These are phyloP conservation scores for Carettochelys insculpta DNA, from an alignment of 2,113 vertebrate genomes.

Conservation along the genomic window DNA sequence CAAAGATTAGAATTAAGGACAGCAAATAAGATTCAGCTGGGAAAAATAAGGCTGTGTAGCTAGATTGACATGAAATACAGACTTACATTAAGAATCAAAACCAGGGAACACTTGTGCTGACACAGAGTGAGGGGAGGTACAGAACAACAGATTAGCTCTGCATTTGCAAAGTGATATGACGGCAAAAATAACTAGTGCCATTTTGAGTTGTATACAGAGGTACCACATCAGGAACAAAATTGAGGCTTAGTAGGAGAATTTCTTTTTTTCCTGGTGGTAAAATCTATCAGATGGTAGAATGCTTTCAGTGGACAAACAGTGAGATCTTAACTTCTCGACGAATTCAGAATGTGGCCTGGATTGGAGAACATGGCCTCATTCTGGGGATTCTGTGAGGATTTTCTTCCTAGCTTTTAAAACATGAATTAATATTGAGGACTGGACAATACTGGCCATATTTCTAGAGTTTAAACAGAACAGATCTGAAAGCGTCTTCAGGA, in stretches of 20 bases:
- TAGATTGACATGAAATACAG: not conserved
- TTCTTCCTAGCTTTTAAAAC: not conserved
- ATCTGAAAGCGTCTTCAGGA: not conserved
- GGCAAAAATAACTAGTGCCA: not conserved
- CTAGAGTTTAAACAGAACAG: not conserved
- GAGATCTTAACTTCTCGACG: not conserved
- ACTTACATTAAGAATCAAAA: not conserved
- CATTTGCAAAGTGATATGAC: not conserved
- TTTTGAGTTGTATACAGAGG: not conserved
- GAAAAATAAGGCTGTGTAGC: not conserved
- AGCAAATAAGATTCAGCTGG: not conserved
- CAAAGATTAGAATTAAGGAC: not conserved
- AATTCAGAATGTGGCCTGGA: not conserved
- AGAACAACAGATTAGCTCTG: not conserved
- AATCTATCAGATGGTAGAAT: not conserved
- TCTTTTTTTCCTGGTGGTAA: not conserved
- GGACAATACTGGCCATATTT: not conserved
- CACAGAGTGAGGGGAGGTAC: not conserved
- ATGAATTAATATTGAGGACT: not conserved
- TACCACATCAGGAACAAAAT: not conserved
- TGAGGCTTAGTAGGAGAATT: not conserved
- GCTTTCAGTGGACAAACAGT: not conserved
- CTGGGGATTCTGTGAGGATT: not conserved
- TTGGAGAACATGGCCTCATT: not conserved
- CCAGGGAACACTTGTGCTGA: not conserved